A percentile compares a stretch with the other conserved stretches of the same genome.
phyloP scores from a whole-genome alignment of 1,140 invertebrate species.

The Cheumatopsyche charites region DNA sequence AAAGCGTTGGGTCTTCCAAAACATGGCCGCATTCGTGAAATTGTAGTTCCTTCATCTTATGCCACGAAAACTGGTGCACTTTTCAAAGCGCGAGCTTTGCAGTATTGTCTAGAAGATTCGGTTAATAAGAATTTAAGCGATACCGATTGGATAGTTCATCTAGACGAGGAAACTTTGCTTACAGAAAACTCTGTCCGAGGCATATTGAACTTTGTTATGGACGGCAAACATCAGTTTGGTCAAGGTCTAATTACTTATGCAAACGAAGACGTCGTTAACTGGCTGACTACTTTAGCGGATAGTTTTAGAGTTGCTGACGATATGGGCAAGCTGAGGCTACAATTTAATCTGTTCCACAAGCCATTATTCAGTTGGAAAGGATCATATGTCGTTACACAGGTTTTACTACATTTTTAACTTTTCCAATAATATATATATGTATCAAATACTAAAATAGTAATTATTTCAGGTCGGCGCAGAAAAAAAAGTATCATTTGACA shows the following conservation, averaged over 20 bases:
- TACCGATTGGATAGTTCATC: constrained; percentile 95
- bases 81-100: constrained; percentile 94
- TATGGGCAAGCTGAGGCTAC: constrained; percentile 94
- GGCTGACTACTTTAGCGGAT: constrained; percentile 95
- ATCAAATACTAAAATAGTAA: constrained; percentile 2
- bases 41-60: constrained; percentile 87
- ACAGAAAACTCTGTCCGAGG: constrained; percentile 91
- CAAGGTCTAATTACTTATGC: constrained; percentile 98
- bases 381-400: constrained; percentile 92
- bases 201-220: constrained; percentile 94
- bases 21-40: constrained; percentile 77
- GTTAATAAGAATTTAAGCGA: constrained; percentile 83
- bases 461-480: constrained; percentile 84
- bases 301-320: constrained; percentile 96
- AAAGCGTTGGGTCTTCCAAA: constrained; percentile 78
- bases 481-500: constrained; percentile 90
- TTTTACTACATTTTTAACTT: constrained; percentile 55
- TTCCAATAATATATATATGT: neutral
- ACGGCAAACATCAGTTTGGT: constrained; percentile 95
- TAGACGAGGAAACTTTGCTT: constrained; percentile 96
- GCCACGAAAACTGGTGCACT: constrained; percentile 88
- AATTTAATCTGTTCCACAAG: constrained; percentile 93
- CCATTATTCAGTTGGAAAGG: constrained; percentile 98
- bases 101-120: constrained; percentile 93
- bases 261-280: constrained; percentile 95